These are phyloP conservation scores for Nomada goodeniana DNA, from an alignment of 2,888 invertebrate genomes.

Conservation along the genomic window DNA sequence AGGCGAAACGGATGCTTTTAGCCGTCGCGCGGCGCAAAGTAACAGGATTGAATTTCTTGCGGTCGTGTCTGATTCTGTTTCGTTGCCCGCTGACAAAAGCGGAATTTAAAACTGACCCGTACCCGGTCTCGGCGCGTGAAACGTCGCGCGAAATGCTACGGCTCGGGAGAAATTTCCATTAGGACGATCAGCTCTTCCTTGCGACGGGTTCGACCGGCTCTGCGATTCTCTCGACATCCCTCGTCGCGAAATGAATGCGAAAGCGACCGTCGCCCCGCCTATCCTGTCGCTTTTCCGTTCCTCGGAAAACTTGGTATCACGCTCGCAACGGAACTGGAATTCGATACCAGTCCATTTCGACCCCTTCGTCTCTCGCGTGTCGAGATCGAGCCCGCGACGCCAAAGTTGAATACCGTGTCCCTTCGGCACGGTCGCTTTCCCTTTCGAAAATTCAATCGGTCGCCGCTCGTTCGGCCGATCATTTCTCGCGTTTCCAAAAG, in stretches of 20 bases:
- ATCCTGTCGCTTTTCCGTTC: background rate
- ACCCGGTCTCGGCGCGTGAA: background rate
- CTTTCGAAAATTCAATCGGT: slow-evolving; percentile 61
- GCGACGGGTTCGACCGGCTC: background rate
- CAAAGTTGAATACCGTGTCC: slow-evolving; percentile 62
- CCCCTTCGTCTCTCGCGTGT: slow-evolving; percentile 35
- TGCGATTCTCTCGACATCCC: background rate
- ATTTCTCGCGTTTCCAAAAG: slow-evolving; percentile 27
- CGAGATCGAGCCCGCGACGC: slow-evolving; percentile 38
- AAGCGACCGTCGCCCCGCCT: slow-evolving; percentile 2
- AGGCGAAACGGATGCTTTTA: slow-evolving; percentile 68
- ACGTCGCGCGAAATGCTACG: slow-evolving; percentile 20
- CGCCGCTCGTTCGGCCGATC: slow-evolving; percentile 32
- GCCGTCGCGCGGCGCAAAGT: slow-evolving; percentile 53
- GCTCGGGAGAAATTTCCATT: slow-evolving; percentile 29
- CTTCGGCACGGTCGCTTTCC: slow-evolving; percentile 53
- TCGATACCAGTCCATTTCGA: slow-evolving; percentile 60
- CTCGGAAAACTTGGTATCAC: slow-evolving; percentile 37
- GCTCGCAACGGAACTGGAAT: slow-evolving; percentile 47
- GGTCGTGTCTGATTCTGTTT: slow-evolving; percentile 47
- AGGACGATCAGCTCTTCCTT: slow-evolving; percentile 24
- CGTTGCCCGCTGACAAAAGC: slow-evolving; percentile 48
- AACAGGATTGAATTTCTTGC: slow-evolving; percentile 67
- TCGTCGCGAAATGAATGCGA: background rate
- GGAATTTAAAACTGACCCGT: slow-evolving; percentile 63